Evolutionary conservation across 1,140 invertebrate species (phyloP), one percentile per base, ranked within the genome.

Genomic region (Zaprionus camerounensis): DNA sequence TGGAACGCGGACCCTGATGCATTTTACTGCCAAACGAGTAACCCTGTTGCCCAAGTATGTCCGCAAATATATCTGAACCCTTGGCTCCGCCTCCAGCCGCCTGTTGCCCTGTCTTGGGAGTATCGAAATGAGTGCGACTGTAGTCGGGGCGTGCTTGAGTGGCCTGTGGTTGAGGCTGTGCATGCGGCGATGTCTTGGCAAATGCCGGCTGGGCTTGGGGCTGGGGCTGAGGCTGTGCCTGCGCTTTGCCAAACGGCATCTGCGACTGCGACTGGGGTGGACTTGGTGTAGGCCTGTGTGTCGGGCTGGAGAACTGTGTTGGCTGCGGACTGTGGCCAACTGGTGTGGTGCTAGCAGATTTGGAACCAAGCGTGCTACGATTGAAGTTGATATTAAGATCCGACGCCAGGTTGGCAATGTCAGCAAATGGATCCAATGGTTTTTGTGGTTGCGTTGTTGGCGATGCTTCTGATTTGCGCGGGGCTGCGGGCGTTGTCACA

Each of bases 1-100:
- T 98, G 1, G 98, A 98, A 77, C 96, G 96, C 0, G 97, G 97
- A 15, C 96, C 96, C 51, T 95, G 93, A 63, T 97, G 95, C 66
- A 96, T 96, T 80, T 96, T 96, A 2, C 94, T 93, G 7, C 96
- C 95, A 93, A 97, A 97, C 62, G 96, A 96, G 81, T 98, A 98
- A 0, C 97, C 97, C 88, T 98, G 97, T 78, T 96, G 96, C 1
- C 97, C 98, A 1, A 99, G 93, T 12, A 99, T 93, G 93, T 99
- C 98, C 15, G 96, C 97, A 93, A 99, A 99, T 13, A 97, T 96
- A 92, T 98, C 97, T 3, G 94, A 94, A 41, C 70, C 74, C 36
- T 92, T 92, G 28, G 92, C 80, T 91, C 93, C 95, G 55, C 70
- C 73, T 46, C n/a, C 66, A 13, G 76, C 66, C 2, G 56, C 15